Evolutionary conservation across 2,797 vertebrate species (phyloP), one percentile per base, ranked within the genome.

Genomic region (Poliocrania exsul): DNA sequence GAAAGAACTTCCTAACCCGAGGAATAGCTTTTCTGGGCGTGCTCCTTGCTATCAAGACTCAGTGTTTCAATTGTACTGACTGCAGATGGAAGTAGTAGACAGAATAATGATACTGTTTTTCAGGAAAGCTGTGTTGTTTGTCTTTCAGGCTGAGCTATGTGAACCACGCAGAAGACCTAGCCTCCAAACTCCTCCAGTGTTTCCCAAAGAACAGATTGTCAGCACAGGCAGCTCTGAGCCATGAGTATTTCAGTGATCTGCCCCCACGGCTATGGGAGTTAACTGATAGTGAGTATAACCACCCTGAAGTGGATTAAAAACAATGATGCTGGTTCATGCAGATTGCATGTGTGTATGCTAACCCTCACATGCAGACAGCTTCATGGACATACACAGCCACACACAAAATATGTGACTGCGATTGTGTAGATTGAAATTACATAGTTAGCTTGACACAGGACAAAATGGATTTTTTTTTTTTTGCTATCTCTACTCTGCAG

Each of bases 181-280:
- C 99, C 86, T 99, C 98, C 97, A 99, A 99, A 97, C 99, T 99
- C 93, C 99, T 99, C 67, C 99, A 99, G 95, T 99, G 99, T 98
- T 99, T 99, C 97, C 99, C 99, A 98, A 99, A 99, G 98, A 99
- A 99, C 97, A 99, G 99, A 79, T 97, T 99, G 95, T 99, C 99
- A 23, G 99, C 99, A 67, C 99, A 98, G 97, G 98, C 98, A 49
- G 99, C 99, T 61, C 98, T 99, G 97, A 98, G 98, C 98, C 99
- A 99, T 1, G 98, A 99, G 95, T 99, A 99, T 98, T 99, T 99
- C 98, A 99, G 98, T 98, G 98, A 99, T 97, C 98, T 99, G 92
- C 99, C 99, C 90, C 98, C 99, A 28, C 98, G 99, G 98, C 98
- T 99, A 98, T 99, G 99, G 98, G 99, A 99, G 90, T 98, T 99